Base-by-base conservation (phyloP, 2,888 invertebrate species). In the Pelosia muscerda region DNA sequence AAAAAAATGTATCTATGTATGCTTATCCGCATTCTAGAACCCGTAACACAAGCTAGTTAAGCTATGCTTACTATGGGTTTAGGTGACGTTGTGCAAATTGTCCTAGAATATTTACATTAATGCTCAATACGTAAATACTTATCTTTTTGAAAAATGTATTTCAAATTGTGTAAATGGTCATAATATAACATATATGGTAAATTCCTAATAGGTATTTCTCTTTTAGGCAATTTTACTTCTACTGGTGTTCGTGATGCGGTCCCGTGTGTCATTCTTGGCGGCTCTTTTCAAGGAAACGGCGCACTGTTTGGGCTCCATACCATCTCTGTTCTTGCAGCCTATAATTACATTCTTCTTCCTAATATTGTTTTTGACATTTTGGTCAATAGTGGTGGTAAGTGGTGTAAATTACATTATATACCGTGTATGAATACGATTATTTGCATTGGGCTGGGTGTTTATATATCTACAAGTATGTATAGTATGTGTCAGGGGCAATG, bases 231-330 rank as follows among this genome's bases (percentile, higher is more conserved):
- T 98, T 68, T 92, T 98, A 63, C 87, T 98, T 59, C 91, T 97
- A 53, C 94, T 98, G 56, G 96, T 98, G 38, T 96, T 96, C 84
- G 96, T 97, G 77, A 96, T 98, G 94, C 96, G 98, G 64, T 97
- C 97, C 81, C 96, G 98, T 82, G 96, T 99, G 0, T 96, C 97
- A 54, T 97, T 98, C 84, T 95, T 99, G 81, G 97, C 98, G 0
- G 96, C 97, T 25, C 92, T 99, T 70, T 99, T 99, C 88, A 97
- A 97, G 86, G 98, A 99, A 92, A 98, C 99, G 1, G 98, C 98
- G 19, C 96, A 97, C 83, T 99, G 98, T 86, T 95, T 99, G 81
- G 96, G 97, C 68, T 96, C 97, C 79, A 96, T 99, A 79, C 99
- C 99, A 0, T 96, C 97, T 5, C 95, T 99, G 59, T 96, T 98